A percentile compares a stretch with the other conserved stretches of the same genome.
phyloP scores from a whole-genome alignment of 2,797 vertebrate species.

The Coendou prehensilis region DNA sequence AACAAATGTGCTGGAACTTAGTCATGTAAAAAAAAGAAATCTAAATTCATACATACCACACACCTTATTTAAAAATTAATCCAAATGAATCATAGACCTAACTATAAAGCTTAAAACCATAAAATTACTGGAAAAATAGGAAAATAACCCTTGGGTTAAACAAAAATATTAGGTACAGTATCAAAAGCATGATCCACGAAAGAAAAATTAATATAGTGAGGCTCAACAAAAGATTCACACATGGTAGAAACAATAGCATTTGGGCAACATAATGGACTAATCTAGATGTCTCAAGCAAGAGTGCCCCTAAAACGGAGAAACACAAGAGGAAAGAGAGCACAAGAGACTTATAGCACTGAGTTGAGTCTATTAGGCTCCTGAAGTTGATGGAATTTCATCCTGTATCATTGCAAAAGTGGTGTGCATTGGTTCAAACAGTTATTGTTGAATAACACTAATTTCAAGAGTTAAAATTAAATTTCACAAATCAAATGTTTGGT shows the following conservation, averaged over 20 bases:
- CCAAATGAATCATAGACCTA: neutral
- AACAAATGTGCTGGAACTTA: neutral
- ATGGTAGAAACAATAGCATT: neutral
- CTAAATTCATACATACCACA: neutral
- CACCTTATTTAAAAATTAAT: neutral
- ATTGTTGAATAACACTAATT: neutral
- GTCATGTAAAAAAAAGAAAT: neutral
- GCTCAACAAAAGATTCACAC: neutral
- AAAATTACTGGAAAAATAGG: neutral
- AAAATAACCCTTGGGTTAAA: neutral
- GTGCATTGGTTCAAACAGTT: neutral
- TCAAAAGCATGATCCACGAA: neutral
- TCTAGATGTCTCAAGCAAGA: neutral
- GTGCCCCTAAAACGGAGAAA: neutral
- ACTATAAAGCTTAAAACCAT: conserved; percentile 10
- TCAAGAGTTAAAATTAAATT: conserved; percentile 22
- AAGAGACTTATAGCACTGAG: neutral
- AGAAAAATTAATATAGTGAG: neutral
- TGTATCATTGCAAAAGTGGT: neutral
- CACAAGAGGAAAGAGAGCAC: neutral
- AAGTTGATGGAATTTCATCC: neutral
- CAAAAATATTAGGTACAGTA: neutral
- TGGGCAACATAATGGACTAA: neutral
- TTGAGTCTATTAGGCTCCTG: neutral
- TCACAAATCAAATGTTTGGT: neutral